Evolutionary conservation across 2,113 vertebrate species (phyloP).

Genomic region (Herpailurus yagouaroundi): DNA sequence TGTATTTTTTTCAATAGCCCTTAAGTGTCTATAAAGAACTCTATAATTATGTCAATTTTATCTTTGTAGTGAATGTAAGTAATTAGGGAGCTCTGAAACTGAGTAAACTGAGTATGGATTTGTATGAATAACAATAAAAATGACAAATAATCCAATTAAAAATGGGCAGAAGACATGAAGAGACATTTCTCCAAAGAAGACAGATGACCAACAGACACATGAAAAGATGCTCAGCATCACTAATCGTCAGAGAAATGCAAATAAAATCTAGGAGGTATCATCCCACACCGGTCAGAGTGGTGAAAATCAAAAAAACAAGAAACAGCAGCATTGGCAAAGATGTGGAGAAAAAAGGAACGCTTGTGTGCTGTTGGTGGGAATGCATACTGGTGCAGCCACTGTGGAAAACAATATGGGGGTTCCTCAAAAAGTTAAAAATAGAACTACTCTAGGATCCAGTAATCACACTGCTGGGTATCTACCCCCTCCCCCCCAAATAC

Average conservation of each 20-base stretch:
- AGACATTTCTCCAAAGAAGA: background rate
- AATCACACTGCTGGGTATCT: background rate
- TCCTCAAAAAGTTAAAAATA: background rate
- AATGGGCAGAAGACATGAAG: background rate
- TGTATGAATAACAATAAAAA: background rate
- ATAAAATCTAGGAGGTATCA: background rate
- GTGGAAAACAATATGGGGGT: background rate
- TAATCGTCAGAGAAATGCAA: background rate
- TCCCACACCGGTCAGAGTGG: background rate
- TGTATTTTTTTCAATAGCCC: background rate
- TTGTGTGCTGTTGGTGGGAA: background rate
- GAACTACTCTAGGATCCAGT: background rate
- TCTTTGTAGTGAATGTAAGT: background rate
- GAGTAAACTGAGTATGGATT: background rate
- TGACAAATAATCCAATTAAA: background rate
- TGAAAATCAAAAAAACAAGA: background rate
- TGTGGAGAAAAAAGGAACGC: background rate
- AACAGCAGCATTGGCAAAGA: background rate
- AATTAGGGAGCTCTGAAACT: background rate
- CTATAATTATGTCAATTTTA: background rate
- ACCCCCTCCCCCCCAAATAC: background rate
- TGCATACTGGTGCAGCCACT: background rate
- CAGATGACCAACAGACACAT: background rate
- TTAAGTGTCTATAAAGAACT: background rate
- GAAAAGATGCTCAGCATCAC: background rate